Percentiles rank a stretch among this genome's conserved stretches.
Conservation (phyloP, 2,797 vertebrate species). For the Thripadectes ignobilis region DNA sequence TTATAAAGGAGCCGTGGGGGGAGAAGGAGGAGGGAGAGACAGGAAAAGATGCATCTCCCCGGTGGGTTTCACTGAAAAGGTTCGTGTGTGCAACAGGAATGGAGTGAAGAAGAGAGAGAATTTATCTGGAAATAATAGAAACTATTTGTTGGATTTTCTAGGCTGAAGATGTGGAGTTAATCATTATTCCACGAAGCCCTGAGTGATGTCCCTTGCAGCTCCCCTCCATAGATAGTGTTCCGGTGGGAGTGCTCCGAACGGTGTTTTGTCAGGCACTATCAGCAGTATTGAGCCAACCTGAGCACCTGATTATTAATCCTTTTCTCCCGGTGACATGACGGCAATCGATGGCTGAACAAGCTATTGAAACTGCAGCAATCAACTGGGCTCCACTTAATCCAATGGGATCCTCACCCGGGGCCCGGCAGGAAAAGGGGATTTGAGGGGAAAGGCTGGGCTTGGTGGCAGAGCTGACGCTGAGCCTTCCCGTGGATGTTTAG, state of each 20-base stretch:
- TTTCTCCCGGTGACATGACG: slow-evolving; percentile 79
- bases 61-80: neutral
- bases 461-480: neutral
- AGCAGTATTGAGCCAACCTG: slow-evolving; percentile 80
- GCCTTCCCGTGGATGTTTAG: fast-evolving
- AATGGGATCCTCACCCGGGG: slow-evolving; percentile 50
- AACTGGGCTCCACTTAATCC: slow-evolving; percentile 73
- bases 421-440: neutral
- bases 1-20: neutral
- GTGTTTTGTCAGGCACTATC: slow-evolving; percentile 77
- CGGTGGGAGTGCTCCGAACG: slow-evolving; percentile 71
- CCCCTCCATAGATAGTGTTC: slow-evolving; percentile 53
- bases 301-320: slow-evolving; percentile 82
- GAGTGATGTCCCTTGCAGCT: slow-evolving; percentile 71
- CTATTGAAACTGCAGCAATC: slow-evolving; percentile 80
- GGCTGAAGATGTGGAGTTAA: slow-evolving; percentile 67
- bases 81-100: neutral
- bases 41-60: slow-evolving; percentile 1
- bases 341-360: slow-evolving; percentile 81
- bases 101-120: slow-evolving; percentile 7
- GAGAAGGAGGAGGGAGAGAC: neutral
- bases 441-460: neutral
- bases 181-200: slow-evolving; percentile 71
- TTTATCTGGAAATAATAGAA: slow-evolving; percentile 69
- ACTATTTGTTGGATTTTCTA: slow-evolving; percentile 51